Percentiles rank a stretch among this genome's conserved stretches.
These are phyloP conservation scores for Bedellia somnulentella DNA, from an alignment of 2,888 invertebrate genomes.

Conservation along the genomic window DNA sequence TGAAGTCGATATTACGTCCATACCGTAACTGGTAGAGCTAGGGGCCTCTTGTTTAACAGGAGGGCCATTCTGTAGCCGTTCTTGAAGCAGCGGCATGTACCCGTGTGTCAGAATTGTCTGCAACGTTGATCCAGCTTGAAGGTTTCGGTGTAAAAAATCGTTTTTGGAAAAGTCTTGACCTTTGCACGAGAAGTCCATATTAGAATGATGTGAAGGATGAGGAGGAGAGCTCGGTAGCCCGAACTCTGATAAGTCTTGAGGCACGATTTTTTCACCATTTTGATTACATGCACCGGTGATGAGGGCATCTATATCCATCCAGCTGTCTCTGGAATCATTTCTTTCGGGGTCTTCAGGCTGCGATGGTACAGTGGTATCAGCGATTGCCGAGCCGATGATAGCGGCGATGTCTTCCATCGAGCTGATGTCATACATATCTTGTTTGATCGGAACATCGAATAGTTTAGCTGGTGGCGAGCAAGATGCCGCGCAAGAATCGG, in stretches of 20 bases:
- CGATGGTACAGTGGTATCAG: constrained; percentile 83
- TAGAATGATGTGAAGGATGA: constrained; percentile 39
- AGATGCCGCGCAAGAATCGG: constrained; percentile 58
- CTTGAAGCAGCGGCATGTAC: constrained; percentile 80
- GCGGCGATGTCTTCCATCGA: constrained; percentile 83
- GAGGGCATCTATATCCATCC: constrained; percentile 89
- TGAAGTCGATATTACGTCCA: constrained; percentile 72
- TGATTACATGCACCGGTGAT: constrained; percentile 79
- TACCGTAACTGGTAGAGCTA: constrained; percentile 74
- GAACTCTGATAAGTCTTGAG: constrained; percentile 70
- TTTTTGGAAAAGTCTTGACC: constrained; percentile 43
- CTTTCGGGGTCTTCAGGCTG: constrained; percentile 71
- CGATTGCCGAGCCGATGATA: constrained; percentile 86
- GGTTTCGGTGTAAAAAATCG: constrained; percentile 49
- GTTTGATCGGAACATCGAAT: constrained; percentile 54
- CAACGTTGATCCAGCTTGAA: constrained; percentile 70
- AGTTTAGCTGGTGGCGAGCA: constrained; percentile 55
- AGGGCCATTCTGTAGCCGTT: constrained; percentile 77
- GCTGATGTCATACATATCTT: constrained; percentile 71
- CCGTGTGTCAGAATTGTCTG: constrained; percentile 77
- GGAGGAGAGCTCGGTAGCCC: constrained; percentile 67
- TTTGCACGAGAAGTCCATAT: constrained; percentile 50
- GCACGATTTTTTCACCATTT: constrained; percentile 67
- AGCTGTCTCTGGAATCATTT: constrained; percentile 73
- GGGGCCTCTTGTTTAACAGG: constrained; percentile 73